Evolutionary conservation across 2,888 invertebrate genomes (phyloP), one percentile per base, ranked within the genome.

Genomic region (Callinectes sapidus): DNA sequence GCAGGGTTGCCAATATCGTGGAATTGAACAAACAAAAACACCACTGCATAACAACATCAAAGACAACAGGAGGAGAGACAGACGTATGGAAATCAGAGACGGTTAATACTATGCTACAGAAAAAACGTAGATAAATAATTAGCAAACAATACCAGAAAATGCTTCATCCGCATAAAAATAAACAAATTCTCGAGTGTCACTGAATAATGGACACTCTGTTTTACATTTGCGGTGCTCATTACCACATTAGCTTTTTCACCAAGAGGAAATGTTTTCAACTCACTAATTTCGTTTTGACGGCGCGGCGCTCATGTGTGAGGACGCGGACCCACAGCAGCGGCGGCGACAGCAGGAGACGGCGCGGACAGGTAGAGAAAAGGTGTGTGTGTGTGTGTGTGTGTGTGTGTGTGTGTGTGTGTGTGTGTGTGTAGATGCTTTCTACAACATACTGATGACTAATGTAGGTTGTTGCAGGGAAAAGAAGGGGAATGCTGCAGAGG

Each of bases 151-250:
- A 66, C 35, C 8, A 18, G 66, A 66, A 89, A 89, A 89, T 66
- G 66, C 32, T 89, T 66, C 32, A 66, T 66, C n/a, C 66, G n/a
- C 66, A 48, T 32, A 54, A 18, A 54, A 88, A 88, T 55, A 88
- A 23, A 54, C 32, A 88, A 55, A 88, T 90, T 77, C 71, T 89
- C 89, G 42, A n/a, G 48, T 55, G 85, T 85, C 81, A 90, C 66
- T 85, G 85, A 85, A 90, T 90, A 90, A 90, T 90, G 90, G 81
- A 54, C 90, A 54, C 28, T 85, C 39, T 85, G 90, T 85, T 90
- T 81, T 90, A 90, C 90, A 90, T 85, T 90, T 90, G 85, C 54
- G 85, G 85, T 39, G 28, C 66, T 85, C 90, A 90, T 90, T 90
- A 90, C 81, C 85, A 54, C 39, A 90, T 90, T 85, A 90, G 90